Evolutionary conservation across 53 echinoderm and acorn worm genomes (phyloP), one percentile per base, ranked within the genome.

Genomic region (Holothuria leucospilota): DNA sequence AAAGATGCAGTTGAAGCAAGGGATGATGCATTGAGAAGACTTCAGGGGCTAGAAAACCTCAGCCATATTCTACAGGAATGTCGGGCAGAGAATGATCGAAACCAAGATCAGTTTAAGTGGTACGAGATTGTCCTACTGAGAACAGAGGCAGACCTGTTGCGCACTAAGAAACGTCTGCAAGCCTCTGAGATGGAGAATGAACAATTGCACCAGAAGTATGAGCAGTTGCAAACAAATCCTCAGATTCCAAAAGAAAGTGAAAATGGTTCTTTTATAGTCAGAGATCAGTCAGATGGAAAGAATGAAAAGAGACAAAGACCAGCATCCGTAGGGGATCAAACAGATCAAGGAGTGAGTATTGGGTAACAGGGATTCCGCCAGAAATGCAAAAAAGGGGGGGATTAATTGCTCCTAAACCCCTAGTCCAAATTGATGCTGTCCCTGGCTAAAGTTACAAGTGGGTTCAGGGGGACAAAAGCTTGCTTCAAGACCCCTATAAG

Each of bases 41-140:
- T 78, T 16, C 78, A 78, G 59, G 78, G 78, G 6, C 29, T 78
- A n/a, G 78, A 78, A 29, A 78, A 78, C 28, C 78, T 78, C 26
- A 59, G 78, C 28, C 59, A 20, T 20, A 78, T 78, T 16, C 56
- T 78, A 20, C 78, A 78, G 27, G 78, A 78, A 28, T 78, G 9
- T 28, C 78, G 58, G 59, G 59, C 78, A 20, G 78, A 78, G 26
- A 78, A 59, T 28, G 78, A 23, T 3, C 78, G 78, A 20, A 78
- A 78, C 78, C 78, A 78, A 78, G 78, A 78, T 13, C 78, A 78
- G 21, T 78, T 78, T 58, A 78, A 78, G 23, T 78, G 78, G 78
- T 78, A 78, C 18, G 78, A 78, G 51, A 78, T 78, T 28, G 78
- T 78, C 28, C 59, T 78, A 20, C 29, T 78, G 78, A 59, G 78